A percentile compares a stretch with the other conserved stretches of the same genome.
Evolutionary conservation across 1,140 invertebrate genomes (phyloP).

Genomic region (Zaprionus nigranus): DNA sequence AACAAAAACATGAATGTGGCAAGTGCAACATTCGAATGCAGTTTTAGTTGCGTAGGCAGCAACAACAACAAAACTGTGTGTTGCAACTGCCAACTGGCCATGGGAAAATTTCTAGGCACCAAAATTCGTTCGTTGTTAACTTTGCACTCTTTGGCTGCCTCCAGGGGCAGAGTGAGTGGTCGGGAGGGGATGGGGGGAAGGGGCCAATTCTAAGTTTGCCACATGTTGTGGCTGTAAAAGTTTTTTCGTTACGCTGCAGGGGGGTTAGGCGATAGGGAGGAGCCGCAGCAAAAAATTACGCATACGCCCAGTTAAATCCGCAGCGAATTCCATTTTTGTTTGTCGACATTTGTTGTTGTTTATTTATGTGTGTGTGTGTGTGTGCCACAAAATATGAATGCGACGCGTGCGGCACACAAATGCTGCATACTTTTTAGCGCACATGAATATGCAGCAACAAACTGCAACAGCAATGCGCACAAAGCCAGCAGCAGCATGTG

Average conservation of each 20-base stretch:
- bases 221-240: constrained; percentile 67
- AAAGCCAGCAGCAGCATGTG: constrained; percentile 20
- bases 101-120: constrained; percentile 60
- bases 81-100: constrained; percentile 60
- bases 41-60: constrained; percentile 49
- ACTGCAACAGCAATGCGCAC: constrained; percentile 20
- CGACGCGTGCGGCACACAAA: constrained; percentile 28
- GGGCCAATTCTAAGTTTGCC: constrained; percentile 56
- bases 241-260: constrained; percentile 33
- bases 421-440: constrained; percentile 45
- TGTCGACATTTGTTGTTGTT: constrained; percentile 40
- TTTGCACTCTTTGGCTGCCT: constrained; percentile 36
- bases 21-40: constrained; percentile 61
- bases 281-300: constrained; percentile 51
- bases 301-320: constrained; percentile 55
- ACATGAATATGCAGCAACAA: constrained; percentile 37
- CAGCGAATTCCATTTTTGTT: constrained; percentile 34
- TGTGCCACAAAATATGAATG: constrained; percentile 15
- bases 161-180: background rate
- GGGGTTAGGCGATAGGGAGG: background rate
- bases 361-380: constrained; percentile 18
- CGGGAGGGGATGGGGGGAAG: background rate
- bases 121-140: constrained; percentile 21
- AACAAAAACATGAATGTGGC: constrained; percentile 7
- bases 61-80: constrained; percentile 3